Percentiles rank a stretch among this genome's conserved stretches.
Evolutionary conservation across 2,888 invertebrate species (phyloP).

Genomic region (Alviniconcha strummeri): DNA sequence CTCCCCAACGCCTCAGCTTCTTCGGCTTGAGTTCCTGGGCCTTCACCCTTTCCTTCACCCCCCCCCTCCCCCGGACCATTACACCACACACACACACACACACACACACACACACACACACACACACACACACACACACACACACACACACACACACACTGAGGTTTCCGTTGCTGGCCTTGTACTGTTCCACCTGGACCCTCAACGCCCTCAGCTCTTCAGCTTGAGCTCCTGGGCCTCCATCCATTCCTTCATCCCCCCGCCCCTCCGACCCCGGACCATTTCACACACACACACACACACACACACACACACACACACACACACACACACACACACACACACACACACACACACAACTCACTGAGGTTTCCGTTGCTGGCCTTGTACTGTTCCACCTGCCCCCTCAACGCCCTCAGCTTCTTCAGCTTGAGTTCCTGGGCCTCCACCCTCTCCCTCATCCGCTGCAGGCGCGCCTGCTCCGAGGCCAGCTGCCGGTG

Average conservation of each 20-base stretch:
- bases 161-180: constrained; percentile 80
- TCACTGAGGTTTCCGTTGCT: constrained; percentile 76
- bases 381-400: constrained; percentile 92
- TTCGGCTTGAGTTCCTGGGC: constrained; percentile 95
- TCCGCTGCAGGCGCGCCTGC: constrained; percentile 88
- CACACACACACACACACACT: constrained; percentile 53
- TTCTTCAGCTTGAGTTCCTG: constrained; percentile 95
- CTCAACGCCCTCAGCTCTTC: constrained; percentile 90
- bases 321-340: constrained; percentile 5
- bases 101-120: too few relatives aligned
- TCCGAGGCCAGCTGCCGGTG: constrained; percentile 81
- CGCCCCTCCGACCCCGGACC: too few relatives aligned
- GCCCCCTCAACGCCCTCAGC: constrained; percentile 92
- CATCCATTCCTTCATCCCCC: constrained; percentile 86
- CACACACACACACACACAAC: constrained; percentile 36
- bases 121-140: not conserved
- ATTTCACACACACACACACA: constrained; percentile 12
- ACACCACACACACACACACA: constrained; percentile 80
- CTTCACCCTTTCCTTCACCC: constrained; percentile 92
- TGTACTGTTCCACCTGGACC: constrained; percentile 93
- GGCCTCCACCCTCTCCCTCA: constrained; percentile 93
- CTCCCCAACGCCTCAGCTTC: constrained; percentile 92
- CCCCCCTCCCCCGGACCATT: constrained; percentile 86
- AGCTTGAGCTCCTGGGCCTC: constrained; percentile 96
- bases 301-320: constrained; percentile 14